Percentiles rank a stretch among this genome's conserved stretches.
Evolutionary conservation across 2,797 vertebrate genomes (phyloP).

Genomic region (Chrosomus eos): DNA sequence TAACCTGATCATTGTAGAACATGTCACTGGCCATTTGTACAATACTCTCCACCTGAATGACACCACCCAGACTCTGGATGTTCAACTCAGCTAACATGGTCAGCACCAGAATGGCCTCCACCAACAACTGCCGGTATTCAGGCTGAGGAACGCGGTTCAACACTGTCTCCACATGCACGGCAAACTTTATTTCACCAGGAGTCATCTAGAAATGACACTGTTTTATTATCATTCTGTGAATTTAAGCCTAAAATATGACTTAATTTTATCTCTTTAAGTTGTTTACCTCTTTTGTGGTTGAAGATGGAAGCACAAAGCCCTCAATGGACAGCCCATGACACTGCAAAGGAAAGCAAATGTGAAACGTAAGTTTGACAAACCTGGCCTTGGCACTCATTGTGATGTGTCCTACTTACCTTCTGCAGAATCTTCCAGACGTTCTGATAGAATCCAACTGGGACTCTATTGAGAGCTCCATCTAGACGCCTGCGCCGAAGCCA

Average conservation of each 20-base stretch:
- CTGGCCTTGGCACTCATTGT: background rate
- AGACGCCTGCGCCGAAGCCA: slow-evolving; percentile 92
- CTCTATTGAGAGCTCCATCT: slow-evolving; percentile 92
- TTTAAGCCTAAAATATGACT: background rate
- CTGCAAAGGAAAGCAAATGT: slow-evolving; percentile 68
- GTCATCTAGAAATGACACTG: slow-evolving; percentile 84
- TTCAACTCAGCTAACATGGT: slow-evolving; percentile 94
- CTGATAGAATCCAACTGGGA: slow-evolving; percentile 94
- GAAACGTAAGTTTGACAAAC: background rate
- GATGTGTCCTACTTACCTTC: slow-evolving; percentile 78
- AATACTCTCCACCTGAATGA: slow-evolving; percentile 93
- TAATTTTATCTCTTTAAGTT: background rate
- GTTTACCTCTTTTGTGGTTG: slow-evolving; percentile 91
- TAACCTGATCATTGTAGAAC: slow-evolving; percentile 93
- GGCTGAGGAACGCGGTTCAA: slow-evolving; percentile 93
- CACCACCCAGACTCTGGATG: slow-evolving; percentile 85
- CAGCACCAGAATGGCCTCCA: slow-evolving; percentile 94
- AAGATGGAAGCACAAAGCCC: slow-evolving; percentile 90
- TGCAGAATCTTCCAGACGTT: slow-evolving; percentile 96
- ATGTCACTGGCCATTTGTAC: slow-evolving; percentile 89
- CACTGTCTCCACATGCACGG: slow-evolving; percentile 92
- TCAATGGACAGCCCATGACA: slow-evolving; percentile 95
- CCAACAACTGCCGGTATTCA: slow-evolving; percentile 95
- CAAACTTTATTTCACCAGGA: slow-evolving; percentile 95
- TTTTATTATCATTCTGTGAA: background rate